Base-by-base conservation (phyloP, 2,888 invertebrate genomes). In the Brachynemurus nebulosus region DNA sequence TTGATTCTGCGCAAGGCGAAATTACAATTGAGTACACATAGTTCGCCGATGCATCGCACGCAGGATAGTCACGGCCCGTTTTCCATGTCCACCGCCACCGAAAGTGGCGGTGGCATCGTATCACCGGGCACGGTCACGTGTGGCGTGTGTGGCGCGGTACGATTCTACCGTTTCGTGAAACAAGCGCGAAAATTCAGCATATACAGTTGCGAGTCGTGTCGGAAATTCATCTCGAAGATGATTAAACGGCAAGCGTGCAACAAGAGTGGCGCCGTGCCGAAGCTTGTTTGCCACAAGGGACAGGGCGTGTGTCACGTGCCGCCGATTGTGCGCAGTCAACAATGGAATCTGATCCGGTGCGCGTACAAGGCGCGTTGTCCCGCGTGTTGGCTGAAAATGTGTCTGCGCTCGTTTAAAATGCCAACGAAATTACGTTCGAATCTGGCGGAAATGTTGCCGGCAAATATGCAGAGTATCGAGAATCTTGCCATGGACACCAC, bases 361-460 rank as follows among this genome's bases (percentile, higher is more conserved):
- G 75, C 80, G 21, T 80, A 79, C 58, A 80, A 80, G 58, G 74
- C 80, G 33, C 70, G 86, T 27, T 91, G 90, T 64, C 78, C 82
- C 42, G 86, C 86, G 12, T 91, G 90, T 62, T 89, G 90, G 86
- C 69, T 90, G 9, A 84, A 82, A 64, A 77, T 85, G 71, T 89
- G 89, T 60, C 66, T 89, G 36, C 76, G 79, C 56, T 77, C 80
- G 47, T 85, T 85, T 62, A 82, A 84, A 63, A 76, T 88, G 58
- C 82, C 86, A 41, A 67, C 74, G 20, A 71, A 73, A 33, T 69
- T 84, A 47, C 76, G 77, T 57, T 69, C 76, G 48, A 76, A 78
- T 41, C 66, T 88, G 44, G 74, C 74, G 49, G 71, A 76, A 42
- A 72, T 84, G 64, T 64, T 88, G 52, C 85, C 86, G 1, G 67